Percentiles rank a stretch among this genome's conserved stretches.
Evolutionary conservation across 2,113 vertebrate genomes (phyloP).

Genomic region (Corythornis cristatus): DNA sequence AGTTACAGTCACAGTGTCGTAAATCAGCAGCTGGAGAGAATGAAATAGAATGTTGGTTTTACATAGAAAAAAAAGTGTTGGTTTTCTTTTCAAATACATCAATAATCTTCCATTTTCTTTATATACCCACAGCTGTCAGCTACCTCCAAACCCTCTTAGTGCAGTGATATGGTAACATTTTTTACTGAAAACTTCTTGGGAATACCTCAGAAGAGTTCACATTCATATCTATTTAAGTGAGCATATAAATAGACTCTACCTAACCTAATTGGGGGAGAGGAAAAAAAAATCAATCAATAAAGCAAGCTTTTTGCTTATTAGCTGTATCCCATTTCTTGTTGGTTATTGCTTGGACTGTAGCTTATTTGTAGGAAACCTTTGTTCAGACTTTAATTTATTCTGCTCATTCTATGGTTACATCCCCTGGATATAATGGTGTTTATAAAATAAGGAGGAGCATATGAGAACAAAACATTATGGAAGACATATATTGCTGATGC

Average conservation of each 20-base stretch:
- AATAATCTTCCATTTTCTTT: conserved; percentile 68
- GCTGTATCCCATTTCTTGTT: conserved; percentile 29
- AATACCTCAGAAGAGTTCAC: conserved; percentile 65
- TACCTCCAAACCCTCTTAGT: conserved; percentile 63
- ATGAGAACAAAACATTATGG: not conserved
- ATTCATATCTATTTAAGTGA: conserved; percentile 67
- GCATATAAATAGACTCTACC: conserved; percentile 58
- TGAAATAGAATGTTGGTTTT: not conserved
- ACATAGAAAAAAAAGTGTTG: not conserved
- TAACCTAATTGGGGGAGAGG: conserved; percentile 50
- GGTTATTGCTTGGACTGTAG: conserved; percentile 18
- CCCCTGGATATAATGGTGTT: not conserved
- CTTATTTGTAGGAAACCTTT: conserved; percentile 42
- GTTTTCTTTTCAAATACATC: conserved; percentile 20
- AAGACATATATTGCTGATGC: not conserved
- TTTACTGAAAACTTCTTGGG: conserved; percentile 62
- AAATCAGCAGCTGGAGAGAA: not conserved
- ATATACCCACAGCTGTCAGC: conserved; percentile 35
- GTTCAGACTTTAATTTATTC: conserved; percentile 41
- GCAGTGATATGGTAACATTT: conserved; percentile 66
- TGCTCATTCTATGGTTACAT: conserved; percentile 27
- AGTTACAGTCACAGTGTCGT: not conserved
- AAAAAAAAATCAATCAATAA: conserved; percentile 66
- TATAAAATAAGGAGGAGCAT: not conserved
- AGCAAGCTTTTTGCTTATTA: conserved; percentile 49